Conservation (phyloP, 1,140 invertebrate species). For the Augochlora pura region DNA sequence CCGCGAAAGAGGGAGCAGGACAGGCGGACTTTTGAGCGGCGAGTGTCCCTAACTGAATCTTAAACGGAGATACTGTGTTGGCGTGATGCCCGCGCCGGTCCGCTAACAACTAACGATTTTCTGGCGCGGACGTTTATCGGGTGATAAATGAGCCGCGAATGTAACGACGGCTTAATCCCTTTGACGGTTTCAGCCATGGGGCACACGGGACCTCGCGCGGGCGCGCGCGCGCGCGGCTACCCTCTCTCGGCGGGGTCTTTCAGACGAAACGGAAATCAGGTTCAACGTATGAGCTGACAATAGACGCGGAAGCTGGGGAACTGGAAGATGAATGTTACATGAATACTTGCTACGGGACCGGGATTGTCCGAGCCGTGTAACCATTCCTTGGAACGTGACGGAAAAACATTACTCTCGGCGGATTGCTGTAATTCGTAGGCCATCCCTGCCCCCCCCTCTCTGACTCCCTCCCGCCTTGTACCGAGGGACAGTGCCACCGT, state of each 20-base stretch:
- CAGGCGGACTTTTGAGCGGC: too few relatives aligned
- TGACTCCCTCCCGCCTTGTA: background rate
- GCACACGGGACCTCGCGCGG: background rate
- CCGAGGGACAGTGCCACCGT: slow-evolving; percentile 26
- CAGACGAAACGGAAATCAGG: slow-evolving; percentile 8
- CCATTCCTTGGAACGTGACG: slow-evolving; percentile 48
- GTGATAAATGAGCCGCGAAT: slow-evolving; percentile 71
- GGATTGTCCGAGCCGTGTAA: slow-evolving; percentile 55
- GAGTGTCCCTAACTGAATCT: too few relatives aligned
- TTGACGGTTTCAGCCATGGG: slow-evolving; percentile 47
- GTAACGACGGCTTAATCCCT: slow-evolving; percentile 71
- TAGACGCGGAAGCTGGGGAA: slow-evolving; percentile 58
- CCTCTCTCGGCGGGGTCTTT: slow-evolving; percentile 28
- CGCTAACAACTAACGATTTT: slow-evolving; percentile 65
- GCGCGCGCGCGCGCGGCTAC: slow-evolving; percentile 16
- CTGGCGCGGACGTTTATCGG: slow-evolving; percentile 67
- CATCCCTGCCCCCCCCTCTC: slow-evolving; percentile 8
- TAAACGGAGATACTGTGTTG: background rate
- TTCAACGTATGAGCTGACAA: slow-evolving; percentile 55
- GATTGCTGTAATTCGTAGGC: slow-evolving; percentile 60
- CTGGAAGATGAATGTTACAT: slow-evolving; percentile 58
- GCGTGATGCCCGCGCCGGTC: slow-evolving; percentile 47
- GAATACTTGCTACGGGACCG: slow-evolving; percentile 37
- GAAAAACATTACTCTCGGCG: slow-evolving; percentile 62
- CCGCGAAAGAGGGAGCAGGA: too few relatives aligned